Percentiles rank a stretch among this genome's conserved stretches.
phyloP scores from a whole-genome alignment of 2,113 vertebrate species.

The Actenoides lindsayi region DNA sequence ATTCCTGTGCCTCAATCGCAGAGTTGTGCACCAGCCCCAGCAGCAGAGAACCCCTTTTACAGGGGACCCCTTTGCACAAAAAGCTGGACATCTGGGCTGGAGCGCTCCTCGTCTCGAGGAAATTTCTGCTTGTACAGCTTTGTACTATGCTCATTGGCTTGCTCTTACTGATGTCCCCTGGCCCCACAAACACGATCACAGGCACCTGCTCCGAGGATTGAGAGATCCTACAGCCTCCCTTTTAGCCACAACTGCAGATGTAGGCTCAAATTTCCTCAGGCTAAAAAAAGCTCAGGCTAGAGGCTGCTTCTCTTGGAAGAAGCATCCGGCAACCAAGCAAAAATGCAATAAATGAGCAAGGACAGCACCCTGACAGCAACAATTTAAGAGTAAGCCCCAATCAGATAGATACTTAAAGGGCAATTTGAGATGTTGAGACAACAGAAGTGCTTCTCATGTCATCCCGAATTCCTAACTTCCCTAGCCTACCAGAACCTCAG shows the following conservation, averaged over 20 bases:
- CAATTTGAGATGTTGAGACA: neutral
- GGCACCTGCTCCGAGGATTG: neutral
- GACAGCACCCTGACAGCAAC: rapidly evolving
- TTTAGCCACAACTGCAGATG: neutral
- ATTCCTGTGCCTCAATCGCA: neutral
- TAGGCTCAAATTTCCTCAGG: neutral
- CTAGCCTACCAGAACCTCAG: neutral
- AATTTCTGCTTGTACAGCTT: neutral
- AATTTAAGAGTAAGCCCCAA: neutral
- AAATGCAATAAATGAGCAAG: neutral
- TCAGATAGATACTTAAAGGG: neutral
- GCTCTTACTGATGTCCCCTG: neutral
- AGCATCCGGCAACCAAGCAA: neutral
- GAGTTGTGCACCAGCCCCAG: neutral
- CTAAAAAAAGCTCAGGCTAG: neutral
- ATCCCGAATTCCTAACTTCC: neutral
- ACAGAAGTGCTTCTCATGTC: neutral
- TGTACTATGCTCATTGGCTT: neutral
- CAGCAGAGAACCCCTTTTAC: neutral
- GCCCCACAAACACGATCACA: rapidly evolving
- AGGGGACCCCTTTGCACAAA: neutral
- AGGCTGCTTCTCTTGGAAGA: neutral
- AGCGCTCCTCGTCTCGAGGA: neutral
- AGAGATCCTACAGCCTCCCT: neutral
- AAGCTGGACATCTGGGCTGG: no score